Percentiles rank a stretch among this genome's conserved stretches.
Evolutionary conservation across 2,888 invertebrate genomes (phyloP).

Genomic region (Mesopsocus fuscifrons): DNA sequence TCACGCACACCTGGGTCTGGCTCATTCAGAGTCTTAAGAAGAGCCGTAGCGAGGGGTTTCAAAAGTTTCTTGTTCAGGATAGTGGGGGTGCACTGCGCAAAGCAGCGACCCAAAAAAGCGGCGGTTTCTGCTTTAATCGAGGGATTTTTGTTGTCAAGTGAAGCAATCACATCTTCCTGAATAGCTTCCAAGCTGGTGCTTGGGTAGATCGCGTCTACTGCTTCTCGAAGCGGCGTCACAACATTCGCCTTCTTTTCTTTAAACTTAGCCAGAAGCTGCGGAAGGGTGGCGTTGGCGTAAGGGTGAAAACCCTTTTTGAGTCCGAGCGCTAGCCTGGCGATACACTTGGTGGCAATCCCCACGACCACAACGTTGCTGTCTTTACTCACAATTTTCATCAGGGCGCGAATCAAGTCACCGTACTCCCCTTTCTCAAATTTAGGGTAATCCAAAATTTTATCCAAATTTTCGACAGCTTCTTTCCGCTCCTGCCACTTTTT

Average conservation of each 20-base stretch:
- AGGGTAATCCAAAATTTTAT: conserved; percentile 53
- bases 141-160: conserved; percentile 82
- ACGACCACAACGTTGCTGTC: conserved; percentile 92
- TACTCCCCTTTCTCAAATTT: conserved; percentile 86
- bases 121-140: conserved; percentile 75
- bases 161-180: conserved; percentile 67
- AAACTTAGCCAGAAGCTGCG: conserved; percentile 80
- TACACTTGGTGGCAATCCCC: conserved; percentile 63
- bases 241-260: conserved; percentile 92
- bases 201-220: conserved; percentile 72
- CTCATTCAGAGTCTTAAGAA: conserved; percentile 62
- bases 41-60: conserved; percentile 56
- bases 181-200: conserved; percentile 62
- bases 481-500: conserved; percentile 96
- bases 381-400: conserved; percentile 84
- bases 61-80: conserved; percentile 77
- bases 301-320: conserved; percentile 72
- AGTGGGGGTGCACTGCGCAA: conserved; percentile 60
- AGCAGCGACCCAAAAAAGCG: conserved; percentile 62
- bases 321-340: conserved; percentile 66
- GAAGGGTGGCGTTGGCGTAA: conserved; percentile 58
- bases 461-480: conserved; percentile 70
- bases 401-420: conserved; percentile 64
- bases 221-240: conserved; percentile 67
- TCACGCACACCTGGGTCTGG: conserved; percentile 83